A percentile compares a stretch with the other conserved stretches of the same genome.
These are phyloP conservation scores for Philhelius pedissequus DNA, from an alignment of 2,888 invertebrate genomes.

Conservation along the genomic window DNA sequence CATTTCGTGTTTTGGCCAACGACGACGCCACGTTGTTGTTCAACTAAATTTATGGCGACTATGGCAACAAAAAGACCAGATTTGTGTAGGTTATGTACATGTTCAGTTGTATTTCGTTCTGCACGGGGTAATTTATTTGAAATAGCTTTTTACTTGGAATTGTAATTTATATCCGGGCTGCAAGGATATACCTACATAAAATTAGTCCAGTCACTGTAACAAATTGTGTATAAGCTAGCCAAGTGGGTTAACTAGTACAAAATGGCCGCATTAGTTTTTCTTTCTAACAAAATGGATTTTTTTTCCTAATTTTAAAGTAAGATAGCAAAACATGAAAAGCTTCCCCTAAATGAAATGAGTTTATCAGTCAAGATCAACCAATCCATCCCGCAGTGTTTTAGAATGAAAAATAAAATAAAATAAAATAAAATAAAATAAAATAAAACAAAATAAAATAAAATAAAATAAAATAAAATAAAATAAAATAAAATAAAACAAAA, in stretches of 20 bases:
- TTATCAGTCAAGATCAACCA: no score
- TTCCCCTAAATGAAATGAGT: no score
- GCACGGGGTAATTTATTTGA: slow-evolving; percentile 49
- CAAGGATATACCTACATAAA: slow-evolving; percentile 12
- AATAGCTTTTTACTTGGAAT: slow-evolving; percentile 45
- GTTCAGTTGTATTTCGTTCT: background rate
- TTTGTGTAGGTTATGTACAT: background rate
- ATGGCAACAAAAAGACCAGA: slow-evolving; percentile 20
- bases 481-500: no score
- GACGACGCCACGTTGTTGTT: slow-evolving; percentile 23
- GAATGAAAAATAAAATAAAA: no score
- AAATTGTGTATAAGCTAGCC: background rate
- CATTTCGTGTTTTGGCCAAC: slow-evolving; percentile 28
- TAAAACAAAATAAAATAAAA: no score
- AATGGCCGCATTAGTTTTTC: background rate
- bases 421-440: no score
- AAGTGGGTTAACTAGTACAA: background rate
- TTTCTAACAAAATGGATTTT: background rate
- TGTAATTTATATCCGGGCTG: slow-evolving; percentile 26
- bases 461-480: no score
- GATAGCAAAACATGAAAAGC: no score
- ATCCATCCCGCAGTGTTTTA: no score
- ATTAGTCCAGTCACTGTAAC: slow-evolving; percentile 39
- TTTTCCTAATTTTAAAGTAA: no score
- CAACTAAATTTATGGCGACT: slow-evolving; percentile 43